A percentile compares a stretch with the other conserved stretches of the same genome.
Conservation (phyloP, 2,888 invertebrate genomes). For the Tricholauxania praeusta region DNA sequence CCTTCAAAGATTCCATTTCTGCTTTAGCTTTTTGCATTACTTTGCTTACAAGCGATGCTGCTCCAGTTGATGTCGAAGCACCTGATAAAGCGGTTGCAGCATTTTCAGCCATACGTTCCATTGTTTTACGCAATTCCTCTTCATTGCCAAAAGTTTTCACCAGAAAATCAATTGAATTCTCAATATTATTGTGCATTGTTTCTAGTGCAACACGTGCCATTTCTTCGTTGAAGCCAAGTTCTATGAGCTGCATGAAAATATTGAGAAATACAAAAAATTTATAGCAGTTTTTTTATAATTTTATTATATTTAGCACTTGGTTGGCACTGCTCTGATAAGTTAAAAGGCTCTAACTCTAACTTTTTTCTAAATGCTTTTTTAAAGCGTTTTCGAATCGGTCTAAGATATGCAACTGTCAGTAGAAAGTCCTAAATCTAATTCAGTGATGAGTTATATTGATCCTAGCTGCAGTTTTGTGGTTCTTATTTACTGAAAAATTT, state of each 20-base stretch:
- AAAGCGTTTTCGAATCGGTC: no score
- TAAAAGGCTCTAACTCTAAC: no score
- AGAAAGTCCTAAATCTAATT: no score
- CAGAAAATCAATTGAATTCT: constrained; percentile 73
- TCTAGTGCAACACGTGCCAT: constrained; percentile 72
- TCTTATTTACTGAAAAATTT: no score
- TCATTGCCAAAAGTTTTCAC: constrained; percentile 64
- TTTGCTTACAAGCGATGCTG: constrained; percentile 45
- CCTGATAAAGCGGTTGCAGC: constrained; percentile 43
- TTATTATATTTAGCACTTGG: no score
- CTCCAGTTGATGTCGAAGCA: constrained; percentile 53
- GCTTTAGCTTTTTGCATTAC: constrained; percentile 54
- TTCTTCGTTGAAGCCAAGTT: constrained; percentile 73
- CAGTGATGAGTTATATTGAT: no score
- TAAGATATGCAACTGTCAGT: no score
- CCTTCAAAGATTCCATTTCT: constrained; percentile 64
- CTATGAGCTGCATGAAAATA: constrained; percentile 55
- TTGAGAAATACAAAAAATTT: neutral
- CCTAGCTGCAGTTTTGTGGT: no score
- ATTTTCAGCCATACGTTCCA: constrained; percentile 58
- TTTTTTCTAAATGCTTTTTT: no score
- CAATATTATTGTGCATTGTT: constrained; percentile 70
- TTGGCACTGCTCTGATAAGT: no score
- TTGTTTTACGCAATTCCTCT: constrained; percentile 56
- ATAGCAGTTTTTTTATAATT: neutral